phyloP scores from a whole-genome alignment of 2,888 invertebrate species.

The Sarcophaga variegata region DNA sequence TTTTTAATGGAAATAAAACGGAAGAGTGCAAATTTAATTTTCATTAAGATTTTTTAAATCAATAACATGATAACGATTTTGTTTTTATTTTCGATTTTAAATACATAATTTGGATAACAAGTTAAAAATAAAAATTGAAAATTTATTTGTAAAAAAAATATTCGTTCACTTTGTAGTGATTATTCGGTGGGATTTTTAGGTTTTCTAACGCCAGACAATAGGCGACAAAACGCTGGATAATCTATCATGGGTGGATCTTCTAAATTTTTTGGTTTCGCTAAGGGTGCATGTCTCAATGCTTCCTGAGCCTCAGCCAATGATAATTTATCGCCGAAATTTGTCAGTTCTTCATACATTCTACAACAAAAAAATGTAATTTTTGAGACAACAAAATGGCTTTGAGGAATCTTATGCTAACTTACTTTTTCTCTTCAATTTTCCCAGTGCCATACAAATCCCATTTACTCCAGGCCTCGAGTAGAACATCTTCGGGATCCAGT shows the following conservation, averaged over 20 bases:
- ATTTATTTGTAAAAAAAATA: constrained; percentile 20
- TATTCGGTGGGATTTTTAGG: constrained; percentile 72
- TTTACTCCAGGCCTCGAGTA: constrained; percentile 85
- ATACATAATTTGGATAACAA: constrained; percentile 25
- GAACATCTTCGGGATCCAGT: constrained; percentile 85
- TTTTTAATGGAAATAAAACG: constrained; percentile 53
- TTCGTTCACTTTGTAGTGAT: neutral
- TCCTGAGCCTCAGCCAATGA: constrained; percentile 85
- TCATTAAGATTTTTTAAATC: constrained; percentile 32
- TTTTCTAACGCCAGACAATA: constrained; percentile 85
- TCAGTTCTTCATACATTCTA: constrained; percentile 86
- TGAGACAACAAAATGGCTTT: neutral
- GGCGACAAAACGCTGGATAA: constrained; percentile 85
- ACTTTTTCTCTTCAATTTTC: constrained; percentile 85
- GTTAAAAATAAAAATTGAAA: constrained; percentile 33
- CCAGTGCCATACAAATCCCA: constrained; percentile 86
- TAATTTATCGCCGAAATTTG: constrained; percentile 86
- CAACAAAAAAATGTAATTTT: neutral
- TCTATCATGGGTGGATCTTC: constrained; percentile 84
- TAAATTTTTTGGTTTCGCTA: constrained; percentile 82
- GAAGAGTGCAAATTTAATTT: constrained; percentile 48
- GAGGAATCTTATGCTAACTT: constrained; percentile 61
- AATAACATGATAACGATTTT: constrained; percentile 49
- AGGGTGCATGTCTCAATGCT: constrained; percentile 85
- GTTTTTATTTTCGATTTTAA: constrained; percentile 20